Evolutionary conservation across 2,113 vertebrate genomes (phyloP).

Genomic region (Phalacrocorax carbo): DNA sequence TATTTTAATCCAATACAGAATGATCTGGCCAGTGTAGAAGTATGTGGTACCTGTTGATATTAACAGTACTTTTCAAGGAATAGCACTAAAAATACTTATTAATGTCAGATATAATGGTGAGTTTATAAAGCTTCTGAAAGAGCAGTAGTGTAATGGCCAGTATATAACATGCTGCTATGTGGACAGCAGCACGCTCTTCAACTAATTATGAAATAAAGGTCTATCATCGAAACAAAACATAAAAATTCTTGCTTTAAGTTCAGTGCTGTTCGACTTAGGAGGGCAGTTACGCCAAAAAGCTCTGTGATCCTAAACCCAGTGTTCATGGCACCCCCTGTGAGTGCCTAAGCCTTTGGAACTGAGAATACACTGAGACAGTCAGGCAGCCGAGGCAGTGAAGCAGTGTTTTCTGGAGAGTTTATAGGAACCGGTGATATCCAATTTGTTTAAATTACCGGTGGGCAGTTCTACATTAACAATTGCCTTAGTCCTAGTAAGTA

Average conservation of each 20-base stretch:
- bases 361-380: neutral
- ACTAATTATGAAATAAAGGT: neutral
- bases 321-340: neutral
- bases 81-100: neutral
- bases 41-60: neutral
- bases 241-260: neutral
- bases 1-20: neutral
- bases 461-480: neutral
- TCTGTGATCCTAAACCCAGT: neutral
- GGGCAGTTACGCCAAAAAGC: neutral
- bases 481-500: neutral
- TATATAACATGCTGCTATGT: neutral
- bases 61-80: neutral
- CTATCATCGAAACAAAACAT: neutral
- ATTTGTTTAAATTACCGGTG: slow-evolving; percentile 16
- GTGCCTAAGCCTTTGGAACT: neutral
- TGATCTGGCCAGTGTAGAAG: neutral
- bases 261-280: neutral
- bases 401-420: neutral
- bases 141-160: neutral
- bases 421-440: neutral
- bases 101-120: neutral
- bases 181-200: neutral
- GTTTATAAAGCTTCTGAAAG: neutral
- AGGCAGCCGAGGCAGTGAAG: neutral